Base-by-base conservation (phyloP, 37 sponge, comb jelly and placozoan species). In the Petrosia ficiformis region DNA sequence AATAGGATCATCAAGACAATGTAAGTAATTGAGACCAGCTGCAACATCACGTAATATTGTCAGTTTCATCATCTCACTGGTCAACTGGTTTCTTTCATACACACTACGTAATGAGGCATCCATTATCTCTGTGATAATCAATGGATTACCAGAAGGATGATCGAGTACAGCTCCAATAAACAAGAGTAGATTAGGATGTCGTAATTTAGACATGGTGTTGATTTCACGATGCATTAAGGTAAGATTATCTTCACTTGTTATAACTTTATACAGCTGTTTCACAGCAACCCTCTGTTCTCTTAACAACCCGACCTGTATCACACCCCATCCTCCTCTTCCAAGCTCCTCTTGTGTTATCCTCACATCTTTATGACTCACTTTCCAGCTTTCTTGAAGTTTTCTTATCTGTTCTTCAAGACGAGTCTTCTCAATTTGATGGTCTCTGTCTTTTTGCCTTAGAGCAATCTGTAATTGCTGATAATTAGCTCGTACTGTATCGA, bases 21-120 rank as follows among this genome's bases (percentile, higher is more conserved):
- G 93, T 39, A 92, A 77, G 82, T 87, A 92, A 65, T 84, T 74
- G 54, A 93, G 83, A 42, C 82, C 93, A 57, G 57, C 78, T 54
- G 89, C 89, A 5, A 88, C 82, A 57, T 93, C 89, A 34, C 57
- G 48, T 37, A 80, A 65, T 26, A 88, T 77, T 33, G 64, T 33
- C 37, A 65, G 31, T 19, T 30, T 39, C 22, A 61, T 29, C 26
- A 39, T 36, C 25, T 39, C 34, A 32, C 26, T 41, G 31, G 56
- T 44, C 8, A 58, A 25, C 29, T 30, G 16, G 4, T 43, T 39
- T 3, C 56, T n/a, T 39, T 82, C 44, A 30, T 87, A 84, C 10
- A 70, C 80, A 30, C 67, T 43, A 24, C 93, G 68, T 6, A 87
- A 59, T 40, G 75, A 70, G 52, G 80, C 75, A 59, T 93, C 82